Base-by-base conservation (phyloP, 2,113 vertebrate genomes). In the Motacilla alba region DNA sequence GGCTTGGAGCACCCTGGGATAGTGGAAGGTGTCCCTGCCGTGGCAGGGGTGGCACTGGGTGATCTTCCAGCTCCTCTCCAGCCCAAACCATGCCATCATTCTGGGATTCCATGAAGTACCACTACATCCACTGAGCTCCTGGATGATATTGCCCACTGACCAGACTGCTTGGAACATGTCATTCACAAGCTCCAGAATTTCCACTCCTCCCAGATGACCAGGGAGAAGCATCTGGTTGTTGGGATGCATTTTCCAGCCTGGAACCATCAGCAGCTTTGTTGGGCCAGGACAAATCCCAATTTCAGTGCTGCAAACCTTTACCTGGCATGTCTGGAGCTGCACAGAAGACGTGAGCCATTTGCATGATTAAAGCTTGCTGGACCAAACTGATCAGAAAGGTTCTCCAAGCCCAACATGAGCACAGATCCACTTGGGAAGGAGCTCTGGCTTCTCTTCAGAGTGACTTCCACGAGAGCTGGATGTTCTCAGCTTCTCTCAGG, bases 301-400 rank as follows among this genome's bases (percentile, higher is more conserved):
- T 95, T 69, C 67, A 62, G 67, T 67, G 75, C 90, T 89, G 52
- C 83, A 87, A 91, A 37, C 13, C 47, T 90, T 80, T 59, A 52
- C 20, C 63, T 92, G 85, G 72, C 92, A 83, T 90, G 90, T 93
- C 92, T 86, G 88, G 76, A 91, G n/a, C 47, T 92, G 95, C 72
- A 67, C 31, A 5, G 87, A 79, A 72, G 64, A 74, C 0, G 3
- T 62, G 83, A 91, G 13, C 55, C 15, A 59, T 96, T 88, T 95
- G 79, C 92, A 88, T 94, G 87, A 91, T 90, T 83, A 94, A 78
- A 88, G 68, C 68, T 37, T 91, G 82, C 68, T n/a, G 90, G 82
- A 92, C 92, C 83, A 87, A 91, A 52, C 41, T 94, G 95, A 93
- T 95, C 77, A 88, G 90, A 83, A 93, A 77, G 55, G 35, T 41